Conservation (phyloP, 1,140 invertebrate species). For the Musca vetustissima region DNA sequence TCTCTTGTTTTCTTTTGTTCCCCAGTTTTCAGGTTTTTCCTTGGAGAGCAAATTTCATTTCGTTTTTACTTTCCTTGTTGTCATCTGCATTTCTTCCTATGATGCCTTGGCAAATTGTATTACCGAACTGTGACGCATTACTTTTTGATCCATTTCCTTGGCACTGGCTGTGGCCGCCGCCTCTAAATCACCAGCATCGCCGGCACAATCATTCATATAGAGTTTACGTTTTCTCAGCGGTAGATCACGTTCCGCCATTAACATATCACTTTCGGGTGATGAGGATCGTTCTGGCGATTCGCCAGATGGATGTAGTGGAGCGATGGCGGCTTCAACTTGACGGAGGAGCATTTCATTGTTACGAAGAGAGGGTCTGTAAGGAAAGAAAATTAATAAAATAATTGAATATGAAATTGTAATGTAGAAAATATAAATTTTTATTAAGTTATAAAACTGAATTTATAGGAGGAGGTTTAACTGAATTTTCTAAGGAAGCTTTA, state of each 20-base stretch:
- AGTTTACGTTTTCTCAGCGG: constrained; percentile 79
- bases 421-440: no score
- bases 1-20: constrained; percentile 15
- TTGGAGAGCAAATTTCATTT: constrained; percentile 42
- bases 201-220: constrained; percentile 58
- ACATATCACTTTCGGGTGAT: constrained; percentile 63
- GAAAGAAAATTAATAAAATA: constrained; percentile 10
- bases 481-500: no score
- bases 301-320: constrained; percentile 63
- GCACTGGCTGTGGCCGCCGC: neutral
- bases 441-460: no score
- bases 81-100: constrained; percentile 44
- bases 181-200: neutral
- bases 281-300: constrained; percentile 62
- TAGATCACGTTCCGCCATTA: constrained; percentile 63
- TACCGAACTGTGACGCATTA: constrained; percentile 72
- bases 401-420: neutral
- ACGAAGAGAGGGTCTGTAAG: constrained; percentile 53
- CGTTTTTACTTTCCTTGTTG: constrained; percentile 32
- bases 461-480: no score
- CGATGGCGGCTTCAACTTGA: constrained; percentile 70
- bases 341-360: constrained; percentile 69
- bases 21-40: constrained; percentile 38
- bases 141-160: constrained; percentile 37
- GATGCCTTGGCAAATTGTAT: constrained; percentile 79